Conservation (phyloP, 1,140 invertebrate species). For the Papilio polyxenes region DNA sequence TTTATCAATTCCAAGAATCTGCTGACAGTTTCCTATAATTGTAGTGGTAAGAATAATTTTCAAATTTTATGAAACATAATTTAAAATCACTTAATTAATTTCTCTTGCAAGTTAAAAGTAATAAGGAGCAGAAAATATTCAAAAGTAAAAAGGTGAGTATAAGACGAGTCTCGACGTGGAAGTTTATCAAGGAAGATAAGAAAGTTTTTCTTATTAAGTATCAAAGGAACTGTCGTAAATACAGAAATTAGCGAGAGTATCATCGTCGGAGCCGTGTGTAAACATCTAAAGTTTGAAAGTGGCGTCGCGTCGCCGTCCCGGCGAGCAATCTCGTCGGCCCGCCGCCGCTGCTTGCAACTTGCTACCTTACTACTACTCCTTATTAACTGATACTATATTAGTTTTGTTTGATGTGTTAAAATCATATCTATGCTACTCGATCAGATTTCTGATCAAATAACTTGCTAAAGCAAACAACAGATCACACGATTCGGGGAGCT, state of each 20-base stretch:
- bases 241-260: slow-evolving; percentile 74
- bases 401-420: slow-evolving; percentile 43
- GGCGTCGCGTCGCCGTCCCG: slow-evolving; percentile 52
- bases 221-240: slow-evolving; percentile 74
- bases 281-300: slow-evolving; percentile 74
- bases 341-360: slow-evolving; percentile 53
- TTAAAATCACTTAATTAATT: not conserved
- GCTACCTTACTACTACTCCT: slow-evolving; percentile 54
- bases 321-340: slow-evolving; percentile 49
- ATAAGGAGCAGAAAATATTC: slow-evolving; percentile 12
- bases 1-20: slow-evolving; percentile 31
- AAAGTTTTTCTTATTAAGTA: slow-evolving; percentile 76
- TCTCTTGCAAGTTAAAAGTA: slow-evolving; percentile 25
- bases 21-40: slow-evolving; percentile 7
- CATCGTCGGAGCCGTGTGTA: slow-evolving; percentile 66
- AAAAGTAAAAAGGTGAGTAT: slow-evolving; percentile 29
- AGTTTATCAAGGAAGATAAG: slow-evolving; percentile 64
- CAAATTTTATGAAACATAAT: not conserved
- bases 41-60: not conserved
- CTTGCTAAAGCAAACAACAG: slow-evolving; percentile 31
- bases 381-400: slow-evolving; percentile 50
- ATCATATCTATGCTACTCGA: slow-evolving; percentile 35
- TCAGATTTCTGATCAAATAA: slow-evolving; percentile 29
- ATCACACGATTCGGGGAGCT: slow-evolving; percentile 16
- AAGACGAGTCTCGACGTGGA: slow-evolving; percentile 52